These are phyloP conservation scores for Pseudomyrmex concolor DNA, from an alignment of 1,140 invertebrate genomes.

Conservation along the genomic window DNA sequence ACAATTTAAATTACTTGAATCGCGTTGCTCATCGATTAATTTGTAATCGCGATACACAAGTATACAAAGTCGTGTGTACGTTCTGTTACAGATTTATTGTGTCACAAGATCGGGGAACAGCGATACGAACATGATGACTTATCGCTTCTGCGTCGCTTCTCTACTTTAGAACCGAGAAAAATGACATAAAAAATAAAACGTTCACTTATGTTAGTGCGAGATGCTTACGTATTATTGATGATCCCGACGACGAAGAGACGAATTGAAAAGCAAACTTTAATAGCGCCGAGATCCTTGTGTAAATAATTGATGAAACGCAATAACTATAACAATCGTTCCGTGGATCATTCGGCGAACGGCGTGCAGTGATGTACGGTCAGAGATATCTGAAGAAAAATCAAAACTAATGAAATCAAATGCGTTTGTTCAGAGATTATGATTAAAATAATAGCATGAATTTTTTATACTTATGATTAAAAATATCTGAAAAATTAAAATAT, in stretches of 20 bases:
- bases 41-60: neutral
- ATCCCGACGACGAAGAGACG: neutral
- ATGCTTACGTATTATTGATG: constrained; percentile 18
- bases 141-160: constrained; percentile 4
- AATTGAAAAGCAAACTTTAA: neutral
- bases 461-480: no score
- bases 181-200: constrained; percentile 8
- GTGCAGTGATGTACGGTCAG: constrained; percentile 20
- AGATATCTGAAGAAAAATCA: constrained; percentile 11
- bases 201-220: constrained; percentile 34
- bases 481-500: no score
- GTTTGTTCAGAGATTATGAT: constrained; percentile 9
- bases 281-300: neutral
- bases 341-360: neutral
- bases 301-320: constrained; percentile 48
- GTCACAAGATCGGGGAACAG: constrained; percentile 33
- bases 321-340: constrained; percentile 25
- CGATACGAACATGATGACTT: neutral
- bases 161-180: neutral
- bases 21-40: constrained; percentile 15
- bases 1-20: constrained; percentile 8
- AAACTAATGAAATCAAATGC: neutral
- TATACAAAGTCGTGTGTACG: neutral
- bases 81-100: constrained; percentile 57
- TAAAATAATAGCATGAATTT: neutral